These are phyloP conservation scores for Calliphora vicina DNA, from an alignment of 1,140 invertebrate genomes.

Conservation along the genomic window DNA sequence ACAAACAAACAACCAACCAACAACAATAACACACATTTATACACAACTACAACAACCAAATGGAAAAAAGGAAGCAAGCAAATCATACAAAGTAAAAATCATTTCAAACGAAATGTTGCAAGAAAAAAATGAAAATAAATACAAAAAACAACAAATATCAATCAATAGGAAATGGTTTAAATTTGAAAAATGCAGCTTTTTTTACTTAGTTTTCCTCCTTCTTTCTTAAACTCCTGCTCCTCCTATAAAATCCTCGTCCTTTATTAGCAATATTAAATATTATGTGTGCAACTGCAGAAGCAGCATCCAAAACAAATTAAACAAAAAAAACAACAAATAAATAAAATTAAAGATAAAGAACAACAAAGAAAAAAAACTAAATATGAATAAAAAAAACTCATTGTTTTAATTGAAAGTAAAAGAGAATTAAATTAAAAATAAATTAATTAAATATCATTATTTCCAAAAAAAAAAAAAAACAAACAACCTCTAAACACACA, in stretches of 20 bases:
- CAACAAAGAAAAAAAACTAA: not conserved
- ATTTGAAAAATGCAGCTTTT: not conserved
- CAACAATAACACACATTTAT: constrained; percentile 43
- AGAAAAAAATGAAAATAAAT: not conserved
- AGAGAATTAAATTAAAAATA: constrained; percentile 9
- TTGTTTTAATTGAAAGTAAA: constrained; percentile 12
- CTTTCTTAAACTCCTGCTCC: not conserved
- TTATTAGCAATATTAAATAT: constrained; percentile 4
- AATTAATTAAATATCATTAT: not conserved
- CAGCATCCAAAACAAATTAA: not conserved
- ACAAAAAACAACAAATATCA: constrained; percentile 1
- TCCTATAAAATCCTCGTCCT: not conserved
- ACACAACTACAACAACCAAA: constrained; percentile 45
- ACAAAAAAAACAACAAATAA: no score
- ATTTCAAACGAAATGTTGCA: not conserved
- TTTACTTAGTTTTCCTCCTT: not conserved
- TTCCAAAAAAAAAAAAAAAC: not conserved
- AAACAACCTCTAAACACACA: not conserved
- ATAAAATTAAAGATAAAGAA: not conserved
- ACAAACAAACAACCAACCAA: constrained; percentile 35
- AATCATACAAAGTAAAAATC: not conserved
- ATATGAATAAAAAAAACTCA: not conserved
- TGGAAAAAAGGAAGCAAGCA: constrained; percentile 51
- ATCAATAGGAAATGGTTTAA: constrained; percentile 31
- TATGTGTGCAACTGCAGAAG: not conserved